Percentiles rank a stretch among this genome's conserved stretches.
Conservation (phyloP, 1,140 invertebrate genomes). For the Riptortus pedestris region DNA sequence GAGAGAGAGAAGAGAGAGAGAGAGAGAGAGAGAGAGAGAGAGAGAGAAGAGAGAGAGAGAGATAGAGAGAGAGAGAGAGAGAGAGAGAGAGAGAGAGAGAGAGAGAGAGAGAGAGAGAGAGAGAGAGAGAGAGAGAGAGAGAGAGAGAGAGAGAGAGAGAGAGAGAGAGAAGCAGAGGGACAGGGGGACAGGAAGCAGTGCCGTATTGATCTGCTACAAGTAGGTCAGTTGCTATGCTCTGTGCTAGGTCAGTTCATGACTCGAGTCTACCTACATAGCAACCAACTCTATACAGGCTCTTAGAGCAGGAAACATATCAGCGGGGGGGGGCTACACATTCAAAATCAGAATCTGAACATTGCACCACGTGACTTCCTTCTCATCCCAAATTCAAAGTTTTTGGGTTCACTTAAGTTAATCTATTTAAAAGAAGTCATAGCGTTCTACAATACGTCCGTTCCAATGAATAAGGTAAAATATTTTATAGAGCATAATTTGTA, state of each 20-base stretch:
- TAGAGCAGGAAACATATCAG: too few relatives aligned
- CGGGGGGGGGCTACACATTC: too few relatives aligned
- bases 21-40: slow-evolving; percentile 15
- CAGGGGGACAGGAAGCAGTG: not conserved
- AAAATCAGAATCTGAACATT: too few relatives aligned
- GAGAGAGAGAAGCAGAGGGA: not conserved
- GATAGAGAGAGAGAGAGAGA: not conserved
- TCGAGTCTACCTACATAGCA: too few relatives aligned
- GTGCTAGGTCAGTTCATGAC: not conserved
- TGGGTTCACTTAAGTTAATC: too few relatives aligned
- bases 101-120: not conserved
- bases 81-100: not conserved
- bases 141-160: not conserved
- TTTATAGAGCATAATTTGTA: too few relatives aligned
- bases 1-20: slow-evolving; percentile 4
- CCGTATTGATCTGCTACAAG: not conserved
- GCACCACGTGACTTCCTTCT: too few relatives aligned
- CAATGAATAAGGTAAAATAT: too few relatives aligned
- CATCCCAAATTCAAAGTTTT: too few relatives aligned
- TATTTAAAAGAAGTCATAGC: too few relatives aligned
- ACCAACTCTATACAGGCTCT: too few relatives aligned
- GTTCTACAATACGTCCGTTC: too few relatives aligned
- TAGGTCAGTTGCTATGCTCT: not conserved
- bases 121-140: not conserved
- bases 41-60: not conserved